Conservation (phyloP, 2,113 vertebrate species). For the Cololabis saira region DNA sequence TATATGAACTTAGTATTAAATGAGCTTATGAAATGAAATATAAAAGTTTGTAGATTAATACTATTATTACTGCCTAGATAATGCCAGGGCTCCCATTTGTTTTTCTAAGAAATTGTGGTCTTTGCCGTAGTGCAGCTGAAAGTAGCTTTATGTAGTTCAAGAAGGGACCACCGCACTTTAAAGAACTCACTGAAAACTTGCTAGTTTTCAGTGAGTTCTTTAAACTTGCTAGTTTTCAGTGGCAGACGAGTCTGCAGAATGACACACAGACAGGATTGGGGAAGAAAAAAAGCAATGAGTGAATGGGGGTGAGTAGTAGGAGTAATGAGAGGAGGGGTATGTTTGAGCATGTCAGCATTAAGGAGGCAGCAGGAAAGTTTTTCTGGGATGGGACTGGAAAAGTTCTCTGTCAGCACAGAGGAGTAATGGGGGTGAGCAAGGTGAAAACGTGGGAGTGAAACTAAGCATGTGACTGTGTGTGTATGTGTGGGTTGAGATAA, state of each 20-base stretch:
- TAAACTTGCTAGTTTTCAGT: no score
- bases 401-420: constrained; percentile 70
- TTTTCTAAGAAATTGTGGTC: constrained; percentile 2
- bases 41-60: neutral
- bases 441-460: constrained; percentile 25
- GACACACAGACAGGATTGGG: constrained; percentile 26
- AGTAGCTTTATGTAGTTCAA: constrained; percentile 12
- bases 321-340: constrained; percentile 20
- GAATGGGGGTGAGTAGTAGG: constrained; percentile 20
- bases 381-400: constrained; percentile 50
- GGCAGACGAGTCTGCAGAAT: constrained; percentile 31
- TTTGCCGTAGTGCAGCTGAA: constrained; percentile 32
- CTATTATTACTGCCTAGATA: neutral
- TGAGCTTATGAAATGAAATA: no score
- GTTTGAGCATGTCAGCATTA: constrained; percentile 65
- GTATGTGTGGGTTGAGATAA: no score
- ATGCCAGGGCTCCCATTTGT: constrained; percentile 9
- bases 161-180: constrained; percentile 19
- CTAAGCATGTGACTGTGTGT: constrained; percentile 37
- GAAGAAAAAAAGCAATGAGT: constrained; percentile 16
- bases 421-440: constrained; percentile 68
- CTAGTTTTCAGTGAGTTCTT: no score
- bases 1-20: constrained; percentile 4
- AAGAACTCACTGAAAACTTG: constrained; percentile 37
- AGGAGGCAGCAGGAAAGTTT: constrained; percentile 53